Evolutionary conservation across 1,140 invertebrate genomes (phyloP), one percentile per base, ranked within the genome.

Genomic region (Trichonephila inaurata): DNA sequence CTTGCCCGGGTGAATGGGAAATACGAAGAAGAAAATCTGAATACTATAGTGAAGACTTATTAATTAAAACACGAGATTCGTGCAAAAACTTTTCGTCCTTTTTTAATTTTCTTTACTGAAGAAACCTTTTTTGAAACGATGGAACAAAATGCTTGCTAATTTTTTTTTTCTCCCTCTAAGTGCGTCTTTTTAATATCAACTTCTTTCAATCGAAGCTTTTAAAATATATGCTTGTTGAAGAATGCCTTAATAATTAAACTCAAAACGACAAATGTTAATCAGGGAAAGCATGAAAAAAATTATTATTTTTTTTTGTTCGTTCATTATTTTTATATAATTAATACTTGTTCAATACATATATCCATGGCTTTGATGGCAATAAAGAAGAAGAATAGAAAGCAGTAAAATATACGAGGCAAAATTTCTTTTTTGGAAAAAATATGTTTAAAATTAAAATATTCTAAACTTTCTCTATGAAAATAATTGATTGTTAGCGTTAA

Each of bases 61-160:
- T 88, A 88, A 88, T 88, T 88, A 88, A 88, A 88, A 64, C 62
- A 88, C 86, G 40, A 51, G 21, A 44, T 82, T 82, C 51, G 18
- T 24, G 72, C 28, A 33, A 77, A 77, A 83, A 83, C 12, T 51
- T 12, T 24, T 21, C 4, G 24, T 60, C 12, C 51, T 44, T 51
- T 16, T 83, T 83, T 51, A 83, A 58, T 83, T 83, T 83, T 83
- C 40, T 83, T 83, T 83, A 83, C 58, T 58, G 21, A 18, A 40
- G 28, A 77, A 77, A 16, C 72, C 18, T 33, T 40, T 33, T 40
- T 51, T 3, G 19, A 19, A 77, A 3, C 6, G 33, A 77, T 33
- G 72, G n/a, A 77, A 14, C 72, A 77, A 33, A 77, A 77, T 77
- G 72, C 33, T 77, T 77, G 72, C 72, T 19, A 64, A 40, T n/a